Base-by-base conservation (phyloP, 1,140 invertebrate species). In the Chelonus insularis region DNA sequence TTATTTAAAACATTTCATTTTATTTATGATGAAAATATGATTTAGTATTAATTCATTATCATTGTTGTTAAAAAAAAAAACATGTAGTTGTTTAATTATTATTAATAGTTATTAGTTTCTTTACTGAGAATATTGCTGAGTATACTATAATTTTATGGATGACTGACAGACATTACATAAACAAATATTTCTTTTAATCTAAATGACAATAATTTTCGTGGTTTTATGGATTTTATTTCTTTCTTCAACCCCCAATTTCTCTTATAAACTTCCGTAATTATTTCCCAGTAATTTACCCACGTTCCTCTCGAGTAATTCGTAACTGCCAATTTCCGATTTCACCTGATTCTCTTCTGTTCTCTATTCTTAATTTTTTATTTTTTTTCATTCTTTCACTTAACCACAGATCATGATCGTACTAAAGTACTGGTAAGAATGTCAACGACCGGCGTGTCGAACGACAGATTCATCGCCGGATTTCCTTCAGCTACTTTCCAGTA, bases 301-400 rank as follows among this genome's bases (percentile, higher is more conserved):
- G 34, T 34, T 51, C 25, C 25, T 51, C 45, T 48, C 43, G 29
- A 48, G 43, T 45, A 58, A 58, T 57, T 57, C 45, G 41, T 14
- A 8, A 57, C 39, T 32, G 32, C 14, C 43, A 58, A 58, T 58
- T 58, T 58, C 45, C 56, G 43, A 58, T 58, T 58, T 58, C 56
- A 58, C 56, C 43, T 58, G 14, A 12, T 39, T 39, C 14, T 39
- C 11, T 39, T 39, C 37, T 39, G 14, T 39, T 14, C 11, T 14
- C 12, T 4, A 2, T 45, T 9, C 4, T 18, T 9, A 16, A 45
- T 16, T 45, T 45, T 45, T 20, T 45, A 7, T 20, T 3, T 45
- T 18, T 21, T 20, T 20, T 20, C 0, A 8, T 21, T 39, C 36
- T 39, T 39, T 39, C 36, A 39, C 36, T 39, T 39, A 29, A 39